phyloP scores from a whole-genome alignment of 2,113 vertebrate species.

The Lepus timidus region DNA sequence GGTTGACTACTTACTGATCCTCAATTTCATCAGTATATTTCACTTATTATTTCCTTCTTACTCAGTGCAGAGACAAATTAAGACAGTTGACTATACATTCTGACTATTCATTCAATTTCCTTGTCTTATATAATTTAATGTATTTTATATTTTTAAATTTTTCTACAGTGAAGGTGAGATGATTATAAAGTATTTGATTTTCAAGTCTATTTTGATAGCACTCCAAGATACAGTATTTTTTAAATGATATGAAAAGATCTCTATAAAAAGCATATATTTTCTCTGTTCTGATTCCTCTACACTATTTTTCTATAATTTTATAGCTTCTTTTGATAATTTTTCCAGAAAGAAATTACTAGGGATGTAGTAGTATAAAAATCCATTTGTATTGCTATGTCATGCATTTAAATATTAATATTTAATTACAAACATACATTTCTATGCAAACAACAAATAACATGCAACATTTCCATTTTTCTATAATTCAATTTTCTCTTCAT shows the following conservation, averaged over 20 bases:
- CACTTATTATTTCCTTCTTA: background rate
- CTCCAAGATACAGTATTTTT: background rate
- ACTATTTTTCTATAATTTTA: background rate
- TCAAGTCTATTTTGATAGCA: background rate
- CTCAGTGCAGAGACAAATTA: background rate
- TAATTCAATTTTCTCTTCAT: background rate
- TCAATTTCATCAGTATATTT: background rate
- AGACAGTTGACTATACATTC: background rate
- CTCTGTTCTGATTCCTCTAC: background rate
- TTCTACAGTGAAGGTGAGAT: background rate
- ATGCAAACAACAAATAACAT: background rate
- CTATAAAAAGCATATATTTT: background rate
- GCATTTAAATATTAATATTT: conserved; percentile 61
- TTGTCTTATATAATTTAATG: background rate
- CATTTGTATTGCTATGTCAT: background rate
- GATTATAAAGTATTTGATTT: background rate
- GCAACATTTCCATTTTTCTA: background rate
- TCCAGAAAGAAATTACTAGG: background rate
- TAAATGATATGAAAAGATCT: background rate
- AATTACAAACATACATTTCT: conserved; percentile 12
- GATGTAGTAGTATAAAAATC: background rate
- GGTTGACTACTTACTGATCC: background rate
- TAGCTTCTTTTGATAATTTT: background rate
- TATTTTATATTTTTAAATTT: background rate
- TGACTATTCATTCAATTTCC: background rate